Conservation (phyloP, 2,888 invertebrate species). For the Cistogaster globosa region DNA sequence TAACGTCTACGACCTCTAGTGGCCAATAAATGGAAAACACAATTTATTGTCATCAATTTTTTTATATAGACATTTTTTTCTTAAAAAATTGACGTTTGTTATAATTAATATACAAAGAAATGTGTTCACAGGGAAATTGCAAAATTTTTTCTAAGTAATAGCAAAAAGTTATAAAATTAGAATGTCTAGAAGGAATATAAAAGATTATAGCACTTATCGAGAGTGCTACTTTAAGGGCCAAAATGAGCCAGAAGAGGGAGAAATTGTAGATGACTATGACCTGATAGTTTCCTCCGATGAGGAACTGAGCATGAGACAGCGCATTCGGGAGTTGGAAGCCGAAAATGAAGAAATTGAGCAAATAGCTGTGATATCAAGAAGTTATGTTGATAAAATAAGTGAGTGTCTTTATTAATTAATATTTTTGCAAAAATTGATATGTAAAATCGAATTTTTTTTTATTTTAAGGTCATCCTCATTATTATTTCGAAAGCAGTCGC, state of each 20-base stretch:
- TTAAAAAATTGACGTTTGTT: constrained; percentile 40
- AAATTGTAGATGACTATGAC: constrained; percentile 81
- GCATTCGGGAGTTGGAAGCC: constrained; percentile 82
- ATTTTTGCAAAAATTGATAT: background rate
- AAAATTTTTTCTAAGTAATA: background rate
- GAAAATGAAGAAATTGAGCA: constrained; percentile 82
- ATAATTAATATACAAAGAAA: constrained; percentile 17
- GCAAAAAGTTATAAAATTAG: constrained; percentile 30
- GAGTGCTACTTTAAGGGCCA: background rate
- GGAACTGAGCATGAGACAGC: constrained; percentile 79
- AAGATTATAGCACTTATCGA: background rate
- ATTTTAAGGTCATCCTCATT: background rate
- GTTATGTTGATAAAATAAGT: constrained; percentile 75
- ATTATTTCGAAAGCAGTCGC: constrained; percentile 54
- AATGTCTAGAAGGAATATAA: constrained; percentile 23
- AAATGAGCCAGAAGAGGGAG: constrained; percentile 81
- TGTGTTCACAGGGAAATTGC: constrained; percentile 9
- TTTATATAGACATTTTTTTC: constrained; percentile 39
- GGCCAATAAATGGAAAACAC: background rate
- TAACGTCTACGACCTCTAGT: background rate
- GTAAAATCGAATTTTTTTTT: background rate
- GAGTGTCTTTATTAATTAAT: background rate
- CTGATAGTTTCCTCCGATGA: constrained; percentile 83
- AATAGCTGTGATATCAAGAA: constrained; percentile 80
- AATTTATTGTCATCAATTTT: background rate